Evolutionary conservation across 2,888 invertebrate species (phyloP), one percentile per base, ranked within the genome.

Genomic region (Sepioteuthis lessoniana): DNA sequence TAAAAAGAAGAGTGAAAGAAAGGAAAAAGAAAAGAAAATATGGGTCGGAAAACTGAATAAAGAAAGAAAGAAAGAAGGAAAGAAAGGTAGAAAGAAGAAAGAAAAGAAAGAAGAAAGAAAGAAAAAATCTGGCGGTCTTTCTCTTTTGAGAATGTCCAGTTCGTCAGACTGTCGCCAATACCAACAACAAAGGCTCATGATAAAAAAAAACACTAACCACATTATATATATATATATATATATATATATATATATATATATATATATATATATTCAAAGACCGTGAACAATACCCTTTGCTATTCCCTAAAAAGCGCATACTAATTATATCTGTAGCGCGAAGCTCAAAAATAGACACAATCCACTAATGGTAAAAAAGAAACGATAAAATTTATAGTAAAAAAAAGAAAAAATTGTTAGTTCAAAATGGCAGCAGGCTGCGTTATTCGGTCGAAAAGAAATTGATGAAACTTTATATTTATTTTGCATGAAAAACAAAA

Each of bases 181-280:
- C 55, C 21, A 25, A 55, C 55, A 55, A 55, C 55, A 55, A 55
- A 55, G 55, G 55, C 55, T 55, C 2, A 25, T 55, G 21, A 55
- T 21, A 55, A 55, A 55, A 55, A 55, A 55, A 55, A 55, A 55
- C 19, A 55, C 47, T 19, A 10, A 42, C 42, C 42, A 5, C 42
- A n/a, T n/a, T 55, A 60, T 60, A 60, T 60, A 60, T 60, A 60
- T 60, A 60, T 60, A 60, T 60, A 60, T 60, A 60, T 60, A 60
- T 60, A 60, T 60, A 76, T n/a, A 76, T 31, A 76, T n/a, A 55
- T 55, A 55, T 55, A 55, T 55, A 55, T 55, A 55, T 55, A 55
- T 55, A n/a, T 31, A 76, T 76, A n/a, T 35, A 76, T n/a, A 35
- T 76, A 76, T 76, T n/a, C n/a, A 76, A 25, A 76, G n/a, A 35